Conservation (phyloP, 2,797 vertebrate genomes). For the Luscinia luscinia region DNA sequence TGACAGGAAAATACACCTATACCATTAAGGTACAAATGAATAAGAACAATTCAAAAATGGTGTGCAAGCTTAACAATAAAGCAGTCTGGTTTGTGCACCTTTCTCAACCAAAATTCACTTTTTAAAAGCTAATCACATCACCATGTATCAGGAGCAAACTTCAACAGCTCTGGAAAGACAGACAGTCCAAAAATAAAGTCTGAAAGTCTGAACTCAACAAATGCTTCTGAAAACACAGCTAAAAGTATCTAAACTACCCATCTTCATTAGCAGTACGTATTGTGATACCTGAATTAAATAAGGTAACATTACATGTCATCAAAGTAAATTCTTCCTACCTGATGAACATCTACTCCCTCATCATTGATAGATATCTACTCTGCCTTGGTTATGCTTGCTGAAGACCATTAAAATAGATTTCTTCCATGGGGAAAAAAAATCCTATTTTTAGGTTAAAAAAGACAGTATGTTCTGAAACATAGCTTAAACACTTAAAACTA, state of each 20-base stretch:
- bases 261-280: not conserved
- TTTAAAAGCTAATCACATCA: not conserved
- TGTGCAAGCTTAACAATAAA: not conserved
- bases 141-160: fast-evolving
- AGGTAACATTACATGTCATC: not conserved
- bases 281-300: not conserved
- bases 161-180: not conserved
- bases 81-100: not conserved
- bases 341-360: not conserved
- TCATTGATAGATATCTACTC: not conserved
- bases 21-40: not conserved
- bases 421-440: not conserved
- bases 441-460: not conserved
- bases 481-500: not conserved
- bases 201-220: not conserved
- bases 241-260: not conserved
- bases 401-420: not conserved
- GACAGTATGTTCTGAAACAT: not conserved
- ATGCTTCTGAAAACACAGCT: not conserved
- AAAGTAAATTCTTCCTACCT: not conserved
- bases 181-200: not conserved
- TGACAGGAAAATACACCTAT: not conserved
- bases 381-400: not conserved
- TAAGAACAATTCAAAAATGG: not conserved
- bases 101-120: not conserved